Base-by-base conservation (phyloP, 1,140 invertebrate species). In the Apolygus lucorum region DNA sequence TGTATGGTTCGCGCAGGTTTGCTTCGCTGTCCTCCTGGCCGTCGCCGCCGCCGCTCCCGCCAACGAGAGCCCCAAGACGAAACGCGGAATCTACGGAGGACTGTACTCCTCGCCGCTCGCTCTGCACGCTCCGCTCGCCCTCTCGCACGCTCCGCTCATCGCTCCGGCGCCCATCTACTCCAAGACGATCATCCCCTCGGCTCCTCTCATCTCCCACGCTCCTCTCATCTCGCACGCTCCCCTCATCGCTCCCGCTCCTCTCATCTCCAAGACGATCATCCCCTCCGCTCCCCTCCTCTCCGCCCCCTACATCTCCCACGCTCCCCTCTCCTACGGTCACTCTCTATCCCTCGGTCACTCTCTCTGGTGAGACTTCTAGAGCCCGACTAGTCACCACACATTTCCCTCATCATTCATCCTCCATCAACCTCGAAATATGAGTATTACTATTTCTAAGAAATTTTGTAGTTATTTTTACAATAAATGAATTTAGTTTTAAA, bases 211-310 rank as follows among this genome's bases (percentile, higher is more conserved):
- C 54, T 62, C 54, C 22, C 54, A 62, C 54, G 62, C 62, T 8
- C 62, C 62, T 2, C 62, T 63, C 62, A 63, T 63, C 62, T 63
- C 62, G 21, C 62, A 63, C 17, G 62, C 62, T 21, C 62, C 62
- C 2, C 62, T 63, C 24, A 25, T 63, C 21, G 62, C 21, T 2
- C 62, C 22, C 24, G 62, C 62, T 26, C 62, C 62, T 26, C 27
- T 63, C 2, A 49, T 49, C 17, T 49, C 34, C 34, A 49, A 49
- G 17, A 49, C 34, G 8, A 49, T 49, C 17, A 11, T 49, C 8
- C 34, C 34, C 34, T 21, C 62, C 2, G 14, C 17, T 26, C 17
- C 21, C 26, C 62, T 25, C 17, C n/a, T n/a, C n/a, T 21, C 62
- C 2, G 4, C 54, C 54, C 24, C 24, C 4, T 8, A 8, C 22